Evolutionary conservation across 1,140 invertebrate genomes (phyloP), one percentile per base, ranked within the genome.

Genomic region (Streblospio benedicti): DNA sequence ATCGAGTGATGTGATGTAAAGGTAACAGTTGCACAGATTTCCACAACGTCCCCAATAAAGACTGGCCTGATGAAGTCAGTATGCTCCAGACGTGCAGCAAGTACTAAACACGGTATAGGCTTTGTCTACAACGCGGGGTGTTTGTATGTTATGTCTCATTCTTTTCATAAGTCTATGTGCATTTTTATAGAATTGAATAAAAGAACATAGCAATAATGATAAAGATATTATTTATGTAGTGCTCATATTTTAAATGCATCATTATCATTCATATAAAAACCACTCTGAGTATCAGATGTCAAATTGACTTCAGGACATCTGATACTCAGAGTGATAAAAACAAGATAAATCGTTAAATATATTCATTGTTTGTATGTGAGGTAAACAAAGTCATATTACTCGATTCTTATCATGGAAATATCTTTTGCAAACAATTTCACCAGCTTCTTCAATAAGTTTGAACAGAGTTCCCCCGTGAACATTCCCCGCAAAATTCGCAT

Each of bases 391-490:
- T n/a, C n/a, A n/a, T n/a, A n/a, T n/a, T 12, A 50, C 12, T 12
- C 50, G n/a, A 16, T 18, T 28, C 12, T 33, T 23, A 52, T 52
- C 20, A 31, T 62, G 59, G 43, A 38, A 59, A 38, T 59, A 62
- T 53, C 61, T 18, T 28, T 56, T 62, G 41, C 57, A 27, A 6
- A 62, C 18, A 14, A 62, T 59, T 32, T 27, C 23, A 28, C 61
- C 61, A 20, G 61, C 61, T 44, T 62, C 61, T 41, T 62, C 61
- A 30, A 62, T 62, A 35, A 62, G 23, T 33, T 62, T 62, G 25
- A 62, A 44, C 27, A 57, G 59, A 23, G 27, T 51, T 45, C 61
- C 61, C 30, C 61, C 61, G 54, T 62, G 61, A 51, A 62, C 61
- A 60, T 62, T 62, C 4, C 61, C 61, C 53, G 60, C 41, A 20